Percentiles rank a stretch among this genome's conserved stretches.
These are phyloP conservation scores for Siphamia tubifer DNA, from an alignment of 2,113 vertebrate species.

Conservation along the genomic window DNA sequence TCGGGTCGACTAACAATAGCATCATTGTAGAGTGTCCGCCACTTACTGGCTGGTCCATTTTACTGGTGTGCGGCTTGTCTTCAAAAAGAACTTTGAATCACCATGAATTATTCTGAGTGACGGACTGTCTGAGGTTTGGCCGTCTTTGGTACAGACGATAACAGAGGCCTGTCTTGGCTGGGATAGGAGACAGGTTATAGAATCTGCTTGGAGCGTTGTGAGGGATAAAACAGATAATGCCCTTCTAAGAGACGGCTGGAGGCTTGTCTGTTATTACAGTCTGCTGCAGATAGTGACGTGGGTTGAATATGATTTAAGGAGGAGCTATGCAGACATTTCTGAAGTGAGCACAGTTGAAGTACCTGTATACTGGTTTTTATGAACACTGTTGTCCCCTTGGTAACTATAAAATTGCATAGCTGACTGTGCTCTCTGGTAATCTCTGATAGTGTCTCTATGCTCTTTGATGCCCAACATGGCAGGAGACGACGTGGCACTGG, in stretches of 20 bases:
- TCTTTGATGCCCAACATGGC: conserved; percentile 92
- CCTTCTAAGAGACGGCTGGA: conserved; percentile 5
- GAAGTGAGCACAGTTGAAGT: conserved; percentile 31
- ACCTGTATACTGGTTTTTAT: conserved; percentile 94
- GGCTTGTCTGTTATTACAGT: conserved; percentile 14
- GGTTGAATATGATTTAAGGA: neutral
- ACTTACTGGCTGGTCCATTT: conserved; percentile 6
- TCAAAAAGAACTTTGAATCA: conserved; percentile 13
- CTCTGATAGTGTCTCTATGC: conserved; percentile 81
- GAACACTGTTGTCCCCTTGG: conserved; percentile 88
- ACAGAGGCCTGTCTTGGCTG: conserved; percentile 28
- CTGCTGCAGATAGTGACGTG: conserved; percentile 18
- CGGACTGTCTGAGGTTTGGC: conserved; percentile 5
- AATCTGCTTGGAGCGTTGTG: conserved; percentile 30
- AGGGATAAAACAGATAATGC: conserved; percentile 39
- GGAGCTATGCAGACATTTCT: neutral
- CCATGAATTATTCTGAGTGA: neutral
- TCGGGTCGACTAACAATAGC: conserved; percentile 38
- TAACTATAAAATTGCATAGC: conserved; percentile 97
- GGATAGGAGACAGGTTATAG: conserved; percentile 13
- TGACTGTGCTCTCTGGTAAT: conserved; percentile 90
- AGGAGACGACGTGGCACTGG: conserved; percentile 95
- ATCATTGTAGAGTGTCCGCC: conserved; percentile 41
- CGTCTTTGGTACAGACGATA: conserved; percentile 31
- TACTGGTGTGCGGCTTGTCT: neutral